Conservation (phyloP, 2,113 vertebrate genomes). For the Gnathonemus echidnorhynchus region DNA sequence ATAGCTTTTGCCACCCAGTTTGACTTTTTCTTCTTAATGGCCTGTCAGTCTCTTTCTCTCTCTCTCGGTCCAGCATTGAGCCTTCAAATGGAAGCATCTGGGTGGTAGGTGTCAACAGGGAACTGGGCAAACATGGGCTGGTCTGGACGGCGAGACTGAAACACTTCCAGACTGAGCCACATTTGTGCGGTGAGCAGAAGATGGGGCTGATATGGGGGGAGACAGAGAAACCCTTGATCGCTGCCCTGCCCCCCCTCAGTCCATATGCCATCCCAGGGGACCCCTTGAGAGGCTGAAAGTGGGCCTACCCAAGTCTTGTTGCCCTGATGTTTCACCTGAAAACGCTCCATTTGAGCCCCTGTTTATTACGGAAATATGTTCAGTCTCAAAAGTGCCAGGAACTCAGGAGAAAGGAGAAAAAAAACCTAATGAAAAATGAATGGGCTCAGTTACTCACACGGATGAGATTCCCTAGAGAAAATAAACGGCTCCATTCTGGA, state of each 20-base stretch:
- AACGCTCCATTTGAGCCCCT: background rate
- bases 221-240: background rate
- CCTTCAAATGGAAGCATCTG: background rate
- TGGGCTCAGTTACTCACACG: constrained; percentile 56
- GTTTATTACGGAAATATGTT: background rate
- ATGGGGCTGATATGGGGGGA: constrained; percentile 19
- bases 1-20: constrained; percentile 59
- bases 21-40: constrained; percentile 75
- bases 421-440: constrained; percentile 48
- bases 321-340: constrained; percentile 12
- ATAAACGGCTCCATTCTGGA: constrained; percentile 49
- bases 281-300: background rate
- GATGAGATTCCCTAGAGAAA: constrained; percentile 51
- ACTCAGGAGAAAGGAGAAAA: background rate
- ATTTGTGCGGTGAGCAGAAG: background rate
- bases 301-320: background rate
- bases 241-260: background rate
- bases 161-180: background rate
- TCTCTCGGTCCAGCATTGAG: background rate
- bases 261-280: background rate
- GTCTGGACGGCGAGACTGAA: background rate
- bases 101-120: constrained; percentile 1
- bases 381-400: background rate
- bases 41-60: constrained; percentile 46
- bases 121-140: background rate